Conservation (phyloP, 2,797 vertebrate species). For the Ctenopoma multispine region DNA sequence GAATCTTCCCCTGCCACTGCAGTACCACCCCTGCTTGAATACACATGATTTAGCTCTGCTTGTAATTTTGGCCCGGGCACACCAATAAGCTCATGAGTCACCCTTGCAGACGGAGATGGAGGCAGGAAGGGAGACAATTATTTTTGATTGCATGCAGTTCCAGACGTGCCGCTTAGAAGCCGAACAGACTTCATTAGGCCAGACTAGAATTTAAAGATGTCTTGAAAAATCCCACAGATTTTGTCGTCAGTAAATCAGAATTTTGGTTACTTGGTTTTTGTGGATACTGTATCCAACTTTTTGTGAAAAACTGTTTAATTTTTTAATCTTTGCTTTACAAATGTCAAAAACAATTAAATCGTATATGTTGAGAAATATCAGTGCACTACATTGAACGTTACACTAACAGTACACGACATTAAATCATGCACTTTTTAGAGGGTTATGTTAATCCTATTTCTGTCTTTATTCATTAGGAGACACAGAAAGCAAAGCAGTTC, state of each 20-base stretch:
- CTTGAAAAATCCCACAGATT: constrained; percentile 22
- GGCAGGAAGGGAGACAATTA: constrained; percentile 37
- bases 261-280: too few species aligned
- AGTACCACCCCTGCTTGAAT: constrained; percentile 53
- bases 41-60: constrained; percentile 62
- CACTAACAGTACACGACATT: not conserved
- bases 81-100: constrained; percentile 70
- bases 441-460: not conserved
- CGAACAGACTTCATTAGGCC: constrained; percentile 50
- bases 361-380: not conserved
- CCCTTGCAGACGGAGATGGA: constrained; percentile 53
- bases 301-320: not conserved
- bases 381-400: too few species aligned
- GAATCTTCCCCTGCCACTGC: constrained; percentile 46
- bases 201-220: constrained; percentile 41
- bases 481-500: constrained; percentile 98
- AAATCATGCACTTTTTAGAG: not conserved
- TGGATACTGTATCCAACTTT: not conserved
- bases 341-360: not conserved
- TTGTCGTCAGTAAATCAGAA: constrained; percentile 6
- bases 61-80: constrained; percentile 63
- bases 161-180: constrained; percentile 47
- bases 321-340: constrained; percentile 3
- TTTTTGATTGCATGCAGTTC: constrained; percentile 57
- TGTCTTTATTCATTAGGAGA: constrained; percentile 83